Conservation (phyloP, 92 coral and sea anemone genomes). For the Umimayanthus chanpuru region DNA sequence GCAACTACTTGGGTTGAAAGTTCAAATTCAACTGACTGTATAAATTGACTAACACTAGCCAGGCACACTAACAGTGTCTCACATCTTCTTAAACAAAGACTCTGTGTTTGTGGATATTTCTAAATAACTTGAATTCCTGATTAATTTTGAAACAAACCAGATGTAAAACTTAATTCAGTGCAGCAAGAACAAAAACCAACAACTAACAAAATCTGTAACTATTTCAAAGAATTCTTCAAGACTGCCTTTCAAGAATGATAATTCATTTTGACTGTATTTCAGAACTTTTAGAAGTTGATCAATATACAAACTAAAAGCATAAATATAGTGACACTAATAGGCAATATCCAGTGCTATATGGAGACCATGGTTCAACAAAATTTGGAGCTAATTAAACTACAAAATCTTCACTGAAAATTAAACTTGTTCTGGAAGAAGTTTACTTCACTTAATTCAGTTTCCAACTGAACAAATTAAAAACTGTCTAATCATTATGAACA, state of each 20-base stretch:
- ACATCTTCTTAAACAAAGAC: not conserved
- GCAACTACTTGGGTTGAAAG: not conserved
- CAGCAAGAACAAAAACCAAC: too few relatives aligned
- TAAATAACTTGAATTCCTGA: not conserved
- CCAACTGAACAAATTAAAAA: too few relatives aligned
- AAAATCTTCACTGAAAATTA: not conserved
- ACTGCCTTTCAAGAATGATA: not conserved
- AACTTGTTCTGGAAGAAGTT: not conserved
- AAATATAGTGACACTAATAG: not conserved
- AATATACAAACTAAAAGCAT: too few relatives aligned
- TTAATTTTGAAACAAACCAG: constrained; percentile 29
- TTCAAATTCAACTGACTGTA: too few relatives aligned
- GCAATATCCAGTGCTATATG: not conserved
- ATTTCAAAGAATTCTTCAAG: not conserved
- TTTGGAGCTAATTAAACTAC: not conserved
- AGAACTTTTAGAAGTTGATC: not conserved
- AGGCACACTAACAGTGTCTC: not conserved
- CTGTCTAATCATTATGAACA: too few relatives aligned
- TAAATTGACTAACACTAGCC: not conserved
- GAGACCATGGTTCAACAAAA: too few relatives aligned
- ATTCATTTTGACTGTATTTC: not conserved
- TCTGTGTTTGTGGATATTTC: not conserved
- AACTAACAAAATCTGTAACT: not conserved
- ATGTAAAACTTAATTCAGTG: not conserved
- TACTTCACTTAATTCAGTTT: not conserved